These are phyloP conservation scores for Coranthus polyacanthus DNA, from an alignment of 2,797 vertebrate species.

Conservation along the genomic window DNA sequence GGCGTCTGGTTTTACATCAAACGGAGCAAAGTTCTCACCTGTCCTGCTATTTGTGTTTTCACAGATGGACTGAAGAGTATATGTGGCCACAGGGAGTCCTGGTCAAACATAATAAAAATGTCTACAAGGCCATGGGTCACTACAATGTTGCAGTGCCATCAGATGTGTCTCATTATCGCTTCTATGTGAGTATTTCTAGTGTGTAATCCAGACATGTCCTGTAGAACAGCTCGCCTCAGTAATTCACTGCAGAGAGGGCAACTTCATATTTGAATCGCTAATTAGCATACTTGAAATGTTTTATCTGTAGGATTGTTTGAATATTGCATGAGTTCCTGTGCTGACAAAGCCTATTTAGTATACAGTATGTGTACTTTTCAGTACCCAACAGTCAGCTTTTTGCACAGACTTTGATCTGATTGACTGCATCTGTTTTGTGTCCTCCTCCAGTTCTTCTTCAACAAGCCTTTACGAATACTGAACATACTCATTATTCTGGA, in stretches of 20 bases:
- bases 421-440: slow-evolving; percentile 19
- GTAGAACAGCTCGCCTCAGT: background rate
- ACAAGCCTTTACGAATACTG: slow-evolving; percentile 96
- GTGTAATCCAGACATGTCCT: background rate
- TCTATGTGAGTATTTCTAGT: slow-evolving; percentile 89
- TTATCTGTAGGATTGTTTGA: too few relatives aligned
- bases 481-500: slow-evolving; percentile 98
- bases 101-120: slow-evolving; percentile 98
- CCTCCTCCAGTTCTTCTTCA: slow-evolving; percentile 94
- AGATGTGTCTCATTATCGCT: slow-evolving; percentile 98
- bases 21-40: background rate
- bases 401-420: background rate
- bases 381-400: background rate
- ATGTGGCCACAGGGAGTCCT: slow-evolving; percentile 99
- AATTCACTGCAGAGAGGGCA: too few relatives aligned
- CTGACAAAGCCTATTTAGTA: background rate
- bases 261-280: background rate
- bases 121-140: slow-evolving; percentile 98
- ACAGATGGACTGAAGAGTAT: slow-evolving; percentile 98
- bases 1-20: background rate
- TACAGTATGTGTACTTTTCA: slow-evolving; percentile 2
- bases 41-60: slow-evolving; percentile 1
- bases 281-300: background rate
- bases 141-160: slow-evolving; percentile 98
- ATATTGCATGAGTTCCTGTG: background rate